Conservation (phyloP, 2,888 invertebrate species). For the Sturmia bella region DNA sequence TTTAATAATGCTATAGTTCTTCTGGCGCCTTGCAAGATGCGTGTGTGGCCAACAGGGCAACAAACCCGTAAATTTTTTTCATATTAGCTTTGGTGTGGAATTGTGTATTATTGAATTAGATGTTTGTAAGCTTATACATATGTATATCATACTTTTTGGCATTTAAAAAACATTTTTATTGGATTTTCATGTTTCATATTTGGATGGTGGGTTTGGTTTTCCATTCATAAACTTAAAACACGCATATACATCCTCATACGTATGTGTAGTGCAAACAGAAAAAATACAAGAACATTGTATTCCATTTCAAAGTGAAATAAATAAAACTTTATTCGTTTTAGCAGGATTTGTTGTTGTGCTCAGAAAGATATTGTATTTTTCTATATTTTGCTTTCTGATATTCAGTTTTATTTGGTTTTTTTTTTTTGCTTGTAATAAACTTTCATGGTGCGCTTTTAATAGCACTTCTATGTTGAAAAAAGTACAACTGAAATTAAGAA, state of each 20-base stretch:
- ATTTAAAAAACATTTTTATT: slow-evolving; percentile 50
- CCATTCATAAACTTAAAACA: slow-evolving; percentile 61
- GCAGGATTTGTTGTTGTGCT: slow-evolving; percentile 34
- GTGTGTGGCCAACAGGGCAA: too few species aligned
- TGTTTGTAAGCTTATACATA: neutral
- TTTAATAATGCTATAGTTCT: too few species aligned
- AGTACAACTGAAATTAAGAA: slow-evolving; percentile 22
- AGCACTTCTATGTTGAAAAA: slow-evolving; percentile 62
- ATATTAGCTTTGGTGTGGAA: too few species aligned
- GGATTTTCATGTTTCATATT: slow-evolving; percentile 29
- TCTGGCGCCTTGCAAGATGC: too few species aligned
- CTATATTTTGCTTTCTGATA: slow-evolving; percentile 33
- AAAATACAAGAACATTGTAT: slow-evolving; percentile 49
- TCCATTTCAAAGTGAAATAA: slow-evolving; percentile 64
- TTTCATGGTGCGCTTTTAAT: slow-evolving; percentile 67
- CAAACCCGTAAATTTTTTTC: too few species aligned
- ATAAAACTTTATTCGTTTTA: slow-evolving; percentile 59
- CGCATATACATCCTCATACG: slow-evolving; percentile 37
- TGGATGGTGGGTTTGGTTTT: neutral
- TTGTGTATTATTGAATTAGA: too few species aligned
- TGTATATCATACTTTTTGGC: neutral
- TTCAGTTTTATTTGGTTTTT: slow-evolving; percentile 35
- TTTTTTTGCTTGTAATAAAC: slow-evolving; percentile 60
- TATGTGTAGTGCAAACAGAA: slow-evolving; percentile 5
- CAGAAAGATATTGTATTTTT: slow-evolving; percentile 22